These are phyloP conservation scores for Crenichthys baileyi DNA, from an alignment of 2,797 vertebrate species.

Conservation along the genomic window DNA sequence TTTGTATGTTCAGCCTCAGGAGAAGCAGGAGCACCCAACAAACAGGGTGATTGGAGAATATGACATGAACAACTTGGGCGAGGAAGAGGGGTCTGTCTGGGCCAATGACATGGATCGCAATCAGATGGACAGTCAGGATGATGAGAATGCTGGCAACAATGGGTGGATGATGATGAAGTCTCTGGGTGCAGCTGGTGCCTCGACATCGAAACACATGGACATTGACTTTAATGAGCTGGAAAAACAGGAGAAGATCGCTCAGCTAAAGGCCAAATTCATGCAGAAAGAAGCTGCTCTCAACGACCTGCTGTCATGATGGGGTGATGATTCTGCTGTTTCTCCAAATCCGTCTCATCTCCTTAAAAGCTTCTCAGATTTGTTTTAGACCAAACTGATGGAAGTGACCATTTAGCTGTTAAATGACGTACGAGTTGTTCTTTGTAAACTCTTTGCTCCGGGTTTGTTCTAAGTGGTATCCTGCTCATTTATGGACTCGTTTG, in stretches of 20 bases:
- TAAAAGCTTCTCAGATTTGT: not conserved
- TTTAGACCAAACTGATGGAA: not conserved
- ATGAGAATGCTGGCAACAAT: not conserved
- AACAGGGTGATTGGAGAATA: not conserved
- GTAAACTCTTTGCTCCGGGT: not conserved
- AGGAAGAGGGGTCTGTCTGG: not conserved
- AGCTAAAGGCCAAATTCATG: conserved; percentile 33
- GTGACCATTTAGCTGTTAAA: not conserved
- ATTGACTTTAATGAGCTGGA: conserved; percentile 49
- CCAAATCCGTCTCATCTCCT: not conserved
- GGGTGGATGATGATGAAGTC: conserved; percentile 6
- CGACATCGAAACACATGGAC: not conserved
- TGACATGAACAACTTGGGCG: not conserved
- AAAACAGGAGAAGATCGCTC: conserved; percentile 44
- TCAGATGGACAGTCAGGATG: not conserved
- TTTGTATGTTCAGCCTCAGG: not conserved
- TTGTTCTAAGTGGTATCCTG: not conserved
- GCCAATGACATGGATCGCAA: not conserved
- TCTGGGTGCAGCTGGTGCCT: not conserved
- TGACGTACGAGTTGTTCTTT: not conserved
- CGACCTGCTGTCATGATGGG: conserved; percentile 10
- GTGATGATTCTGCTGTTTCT: too few species aligned
- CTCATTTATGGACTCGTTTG: not conserved
- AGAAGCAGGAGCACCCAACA: not conserved
- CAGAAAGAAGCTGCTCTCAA: conserved; percentile 7